These are phyloP conservation scores for Lineus longissimus DNA, from an alignment of 1,140 invertebrate genomes.

Conservation along the genomic window DNA sequence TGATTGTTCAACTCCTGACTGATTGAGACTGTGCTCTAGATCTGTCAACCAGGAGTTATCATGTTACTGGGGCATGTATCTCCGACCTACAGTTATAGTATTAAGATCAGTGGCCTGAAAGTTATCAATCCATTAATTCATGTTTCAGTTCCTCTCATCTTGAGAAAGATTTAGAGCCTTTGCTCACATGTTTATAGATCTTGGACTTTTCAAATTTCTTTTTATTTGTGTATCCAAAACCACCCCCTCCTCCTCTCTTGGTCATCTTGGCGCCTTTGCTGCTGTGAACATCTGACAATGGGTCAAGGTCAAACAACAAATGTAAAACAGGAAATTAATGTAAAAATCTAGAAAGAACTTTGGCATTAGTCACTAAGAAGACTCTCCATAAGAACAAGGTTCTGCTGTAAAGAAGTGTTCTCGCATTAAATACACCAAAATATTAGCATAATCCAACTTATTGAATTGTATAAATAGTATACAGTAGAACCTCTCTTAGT, in stretches of 20 bases:
- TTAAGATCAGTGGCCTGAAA: too few relatives aligned
- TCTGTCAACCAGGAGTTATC: too few relatives aligned
- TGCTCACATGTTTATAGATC: conserved; percentile 28
- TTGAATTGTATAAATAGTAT: not conserved
- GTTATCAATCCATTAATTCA: too few relatives aligned
- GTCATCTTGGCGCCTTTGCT: conserved; percentile 24
- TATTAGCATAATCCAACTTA: not conserved
- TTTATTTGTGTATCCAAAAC: conserved; percentile 24
- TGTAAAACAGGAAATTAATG: not conserved
- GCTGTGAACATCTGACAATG: conserved; percentile 27
- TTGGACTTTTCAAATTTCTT: conserved; percentile 31
- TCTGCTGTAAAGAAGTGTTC: not conserved
- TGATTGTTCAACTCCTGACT: too few relatives aligned
- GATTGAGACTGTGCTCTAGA: too few relatives aligned
- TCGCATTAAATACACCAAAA: not conserved
- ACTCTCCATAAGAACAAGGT: not conserved
- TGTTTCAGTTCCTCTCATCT: conserved; percentile 16
- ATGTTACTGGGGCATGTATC: too few relatives aligned
- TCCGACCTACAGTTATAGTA: too few relatives aligned
- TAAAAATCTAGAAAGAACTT: not conserved
- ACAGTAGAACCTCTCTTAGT: too few relatives aligned
- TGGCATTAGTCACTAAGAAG: not conserved
- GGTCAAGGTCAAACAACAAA: conserved; percentile 18
- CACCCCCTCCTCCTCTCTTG: conserved; percentile 15
- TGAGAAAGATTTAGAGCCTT: conserved; percentile 16